Base-by-base conservation (phyloP, 2,797 vertebrate genomes). In the Argentina silus region DNA sequence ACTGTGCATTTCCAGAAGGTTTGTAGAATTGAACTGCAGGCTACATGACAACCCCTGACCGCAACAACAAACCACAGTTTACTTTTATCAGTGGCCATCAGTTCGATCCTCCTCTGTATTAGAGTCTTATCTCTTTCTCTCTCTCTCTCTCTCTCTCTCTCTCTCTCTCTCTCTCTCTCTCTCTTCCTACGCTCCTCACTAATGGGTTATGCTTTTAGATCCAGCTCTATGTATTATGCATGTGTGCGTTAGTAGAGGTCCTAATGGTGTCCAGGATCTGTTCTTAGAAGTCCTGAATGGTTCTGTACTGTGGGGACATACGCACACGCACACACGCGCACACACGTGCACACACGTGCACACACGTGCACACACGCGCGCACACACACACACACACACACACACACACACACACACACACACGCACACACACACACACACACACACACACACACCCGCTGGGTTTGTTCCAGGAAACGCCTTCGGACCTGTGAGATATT, bases 201-300 rank as follows among this genome's bases (percentile, higher is more conserved):
- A 92, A 92, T 93, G 91, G 89, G 48, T 79, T 86, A 81, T 88
- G 90, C 90, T 91, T 92, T 92, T 88, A 91, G 89, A 88, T 88
- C 82, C 86, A 87, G 82, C 72, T 47, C 84, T 79, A 92, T 93
- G 88, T 91, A 92, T 93, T 90, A 93, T 93, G 89, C 84, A 93
- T 91, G 88, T 83, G 79, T 87, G 85, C 78, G 67, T 90, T 89
- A 89, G 88, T 83, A 85, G 86, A 85, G 85, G 88, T 92, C 82
- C 87, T 92, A 91, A 93, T 92, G 89, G 91, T 81, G 84, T 76
- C 82, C 82, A 68, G 78, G 85, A 87, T 88, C 89, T 87, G 87
- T 92, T 92, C 90, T 90, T 91, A 87, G 90, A 92, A 89, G 86
- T 83, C 82, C 79, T 77, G 85, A 85, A 88, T 83, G 83, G 74